Evolutionary conservation across 1,140 invertebrate species (phyloP), one percentile per base, ranked within the genome.

Genomic region (Colletes latitarsis): DNA sequence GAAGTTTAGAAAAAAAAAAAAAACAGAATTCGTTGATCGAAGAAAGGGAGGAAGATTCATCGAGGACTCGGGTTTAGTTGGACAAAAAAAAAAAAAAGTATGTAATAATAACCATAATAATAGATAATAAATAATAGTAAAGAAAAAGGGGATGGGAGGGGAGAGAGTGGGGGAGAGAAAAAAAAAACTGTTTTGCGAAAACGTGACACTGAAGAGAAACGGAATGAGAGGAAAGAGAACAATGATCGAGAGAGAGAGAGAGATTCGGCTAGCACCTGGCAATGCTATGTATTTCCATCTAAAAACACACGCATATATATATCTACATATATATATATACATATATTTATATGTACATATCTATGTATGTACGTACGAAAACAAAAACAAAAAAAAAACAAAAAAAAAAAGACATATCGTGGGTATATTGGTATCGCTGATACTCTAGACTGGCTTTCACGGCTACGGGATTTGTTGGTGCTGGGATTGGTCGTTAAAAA

Each of bases 401-500:
- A 55, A 17, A 55, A 55, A 17, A 55, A 58, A 80, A 52, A 73
- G 17, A 53, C 19, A 41, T 53, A 60, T 55, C 60, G 80, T 55
- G 53, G 67, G 55, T 80, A 43, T 79, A 52, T 77, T 92, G 92
- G 92, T 89, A 60, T 93, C 87, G 91, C 89, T 92, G 89, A 89
- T 78, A 87, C 72, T 82, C 87, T 92, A 90, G 88, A 90, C 82
- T 91, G 88, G 92, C 90, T 92, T 93, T 89, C 74, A 88, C 89
- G 90, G 90, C 88, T 93, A 88, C 90, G 92, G 92, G 85, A 83
- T 87, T 88, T 82, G 90, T 93, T 92, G 92, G 92, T 93, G 92
- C 92, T 93, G 92, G 91, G 90, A 91, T 89, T 89, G 90, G 84
- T 90, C 86, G 88, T 77, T 70, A 55, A 55, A 55, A 53, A 10